Conservation (phyloP, 2,797 vertebrate genomes). For the Uromys caudimaculatus region DNA sequence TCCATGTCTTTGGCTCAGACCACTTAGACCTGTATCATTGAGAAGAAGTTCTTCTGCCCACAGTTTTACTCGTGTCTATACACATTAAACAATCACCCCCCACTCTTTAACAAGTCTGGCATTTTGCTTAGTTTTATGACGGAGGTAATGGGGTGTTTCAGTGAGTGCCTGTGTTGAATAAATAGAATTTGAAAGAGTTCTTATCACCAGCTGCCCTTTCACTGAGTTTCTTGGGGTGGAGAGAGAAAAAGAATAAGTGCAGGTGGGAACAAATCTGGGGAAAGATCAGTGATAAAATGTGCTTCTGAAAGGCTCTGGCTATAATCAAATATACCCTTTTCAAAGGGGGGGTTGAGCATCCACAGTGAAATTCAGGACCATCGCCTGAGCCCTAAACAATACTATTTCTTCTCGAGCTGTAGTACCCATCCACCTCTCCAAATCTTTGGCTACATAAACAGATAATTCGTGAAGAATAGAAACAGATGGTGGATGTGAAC, state of each 20-base stretch:
- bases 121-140: slow-evolving; percentile 25
- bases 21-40: no score
- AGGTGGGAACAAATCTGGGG: not conserved
- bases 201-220: slow-evolving; percentile 37
- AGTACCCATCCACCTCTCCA: no score
- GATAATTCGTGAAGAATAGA: not conserved
- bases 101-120: not conserved
- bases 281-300: not conserved
- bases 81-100: not conserved
- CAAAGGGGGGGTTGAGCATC: not conserved
- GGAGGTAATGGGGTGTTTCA: not conserved
- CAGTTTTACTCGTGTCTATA: no score
- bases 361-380: not conserved
- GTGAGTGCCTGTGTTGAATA: not conserved
- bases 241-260: not conserved
- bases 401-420: not conserved
- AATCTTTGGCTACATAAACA: not conserved
- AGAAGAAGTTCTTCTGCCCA: not conserved
- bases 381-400: not conserved
- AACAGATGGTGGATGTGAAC: not conserved
- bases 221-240: not conserved
- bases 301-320: not conserved
- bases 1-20: not conserved
- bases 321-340: fast-evolving
- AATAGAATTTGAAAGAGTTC: slow-evolving; percentile 48